Evolutionary conservation across 2,888 invertebrate species (phyloP), one percentile per base, ranked within the genome.

Genomic region (Neoaliturus tenellus): DNA sequence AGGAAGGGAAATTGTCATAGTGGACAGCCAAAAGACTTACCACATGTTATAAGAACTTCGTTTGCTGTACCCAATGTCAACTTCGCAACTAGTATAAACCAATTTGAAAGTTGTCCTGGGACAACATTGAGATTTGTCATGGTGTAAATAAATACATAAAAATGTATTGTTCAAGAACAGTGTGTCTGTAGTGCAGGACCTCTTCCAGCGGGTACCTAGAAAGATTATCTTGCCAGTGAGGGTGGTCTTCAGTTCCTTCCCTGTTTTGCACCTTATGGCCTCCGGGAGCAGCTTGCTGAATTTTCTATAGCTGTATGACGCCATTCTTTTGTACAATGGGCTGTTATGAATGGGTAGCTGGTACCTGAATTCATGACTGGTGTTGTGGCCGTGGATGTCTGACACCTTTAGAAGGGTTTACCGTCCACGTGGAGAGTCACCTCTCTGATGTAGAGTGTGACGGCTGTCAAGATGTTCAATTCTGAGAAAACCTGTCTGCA

Each of bases 371-470:
- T n/a, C 55, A 55, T 17, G 55, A 8, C 55, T 55, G 55, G 55
- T 55, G 55, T 55, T 55, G n/a, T 62, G 62, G 62, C 23, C 6
- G 4, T 10, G 17, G 62, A 62, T 62, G 25, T 62, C 62, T 10
- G 62, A 28, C n/a, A 20, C 62, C n/a, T 62, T 62, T 62, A 8
- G 62, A 62, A 62, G 62, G 62, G 25, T 62, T 62, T 62, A 20
- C 62, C 62, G 25, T 62, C 62, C 62, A 62, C 62, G n/a, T 62
- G 25, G 23, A 62, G 25, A 10, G 4, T 62, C 62, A 23, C 62
- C 17, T 8, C 20, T 23, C 2, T 62, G 25, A 23, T 23, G 25
- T 62, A 25, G 3, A 25, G 25, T 62, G 62, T 17, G 23, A 25
- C 4, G 6, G n/a, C 62, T 12, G 62, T 23, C 25, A 23, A n/a